Conservation (phyloP, 1,140 invertebrate genomes). For the Pygmarrhopalites habei region DNA sequence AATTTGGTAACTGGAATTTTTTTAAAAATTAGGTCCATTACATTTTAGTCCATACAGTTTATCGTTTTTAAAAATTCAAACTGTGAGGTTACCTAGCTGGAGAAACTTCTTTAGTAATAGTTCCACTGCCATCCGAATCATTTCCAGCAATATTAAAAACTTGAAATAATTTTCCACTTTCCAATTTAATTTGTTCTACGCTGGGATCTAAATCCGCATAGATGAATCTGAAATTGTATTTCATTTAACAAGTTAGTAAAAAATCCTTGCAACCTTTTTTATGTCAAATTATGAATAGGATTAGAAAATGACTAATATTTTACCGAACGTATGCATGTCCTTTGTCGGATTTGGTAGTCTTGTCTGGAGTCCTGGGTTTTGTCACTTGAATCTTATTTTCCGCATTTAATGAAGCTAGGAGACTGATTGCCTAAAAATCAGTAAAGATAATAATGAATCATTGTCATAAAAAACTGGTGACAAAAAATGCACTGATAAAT, state of each 20-base stretch:
- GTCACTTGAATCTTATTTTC: neutral
- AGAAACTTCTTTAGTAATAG: neutral
- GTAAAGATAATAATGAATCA: no score
- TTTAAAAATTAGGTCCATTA: no score
- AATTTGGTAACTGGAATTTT: no score
- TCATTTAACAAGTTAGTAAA: no score
- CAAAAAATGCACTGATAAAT: no score
- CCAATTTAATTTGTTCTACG: neutral
- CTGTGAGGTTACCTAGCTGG: neutral
- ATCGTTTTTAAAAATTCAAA: no score
- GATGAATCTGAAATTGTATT: neutral
- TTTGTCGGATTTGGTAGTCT: constrained; percentile 44
- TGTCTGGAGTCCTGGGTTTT: constrained; percentile 31
- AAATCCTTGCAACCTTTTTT: no score
- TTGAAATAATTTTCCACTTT: constrained; percentile 5
- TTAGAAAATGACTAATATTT: no score
- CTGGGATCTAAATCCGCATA: neutral
- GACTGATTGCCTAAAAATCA: neutral
- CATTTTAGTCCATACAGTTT: no score
- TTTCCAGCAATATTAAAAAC: neutral
- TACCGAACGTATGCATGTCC: constrained; percentile 46
- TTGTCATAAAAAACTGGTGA: no score
- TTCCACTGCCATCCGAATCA: neutral
- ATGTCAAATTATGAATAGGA: no score
- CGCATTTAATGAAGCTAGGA: neutral